Evolutionary conservation across 2,797 vertebrate genomes (phyloP).

Genomic region (Danionella dracula): DNA sequence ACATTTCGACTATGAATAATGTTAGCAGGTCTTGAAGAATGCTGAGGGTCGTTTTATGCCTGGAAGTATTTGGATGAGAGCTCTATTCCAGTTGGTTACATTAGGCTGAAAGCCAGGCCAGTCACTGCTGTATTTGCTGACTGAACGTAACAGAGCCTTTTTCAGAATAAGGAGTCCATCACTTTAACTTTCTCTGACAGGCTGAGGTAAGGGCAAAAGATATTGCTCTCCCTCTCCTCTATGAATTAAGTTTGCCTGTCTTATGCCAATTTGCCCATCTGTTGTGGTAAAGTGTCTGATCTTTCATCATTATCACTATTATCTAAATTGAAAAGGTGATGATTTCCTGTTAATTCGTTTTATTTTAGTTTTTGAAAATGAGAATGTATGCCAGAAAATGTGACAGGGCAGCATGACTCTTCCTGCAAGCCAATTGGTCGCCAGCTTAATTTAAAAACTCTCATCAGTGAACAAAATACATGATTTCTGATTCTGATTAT

Average conservation of each 20-base stretch:
- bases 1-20: neutral
- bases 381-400: neutral
- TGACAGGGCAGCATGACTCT: neutral
- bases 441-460: neutral
- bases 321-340: neutral
- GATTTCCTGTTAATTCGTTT: neutral
- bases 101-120: slow-evolving; percentile 21
- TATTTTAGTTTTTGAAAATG: neutral
- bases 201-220: slow-evolving; percentile 5
- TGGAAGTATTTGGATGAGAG: neutral
- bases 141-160: slow-evolving; percentile 27
- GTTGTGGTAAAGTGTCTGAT: neutral
- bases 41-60: neutral
- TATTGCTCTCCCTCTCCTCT: neutral
- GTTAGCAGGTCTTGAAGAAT: neutral
- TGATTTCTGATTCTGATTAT: too few species aligned
- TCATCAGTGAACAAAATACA: neutral
- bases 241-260: slow-evolving; percentile 4
- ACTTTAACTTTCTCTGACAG: slow-evolving; percentile 19
- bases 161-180: slow-evolving; percentile 17
- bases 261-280: neutral
- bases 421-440: neutral
- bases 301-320: neutral
- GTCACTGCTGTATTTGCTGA: slow-evolving; percentile 22
- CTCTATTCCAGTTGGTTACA: neutral